Evolutionary conservation across 2,797 vertebrate genomes (phyloP).

Genomic region (Channallabes apus): DNA sequence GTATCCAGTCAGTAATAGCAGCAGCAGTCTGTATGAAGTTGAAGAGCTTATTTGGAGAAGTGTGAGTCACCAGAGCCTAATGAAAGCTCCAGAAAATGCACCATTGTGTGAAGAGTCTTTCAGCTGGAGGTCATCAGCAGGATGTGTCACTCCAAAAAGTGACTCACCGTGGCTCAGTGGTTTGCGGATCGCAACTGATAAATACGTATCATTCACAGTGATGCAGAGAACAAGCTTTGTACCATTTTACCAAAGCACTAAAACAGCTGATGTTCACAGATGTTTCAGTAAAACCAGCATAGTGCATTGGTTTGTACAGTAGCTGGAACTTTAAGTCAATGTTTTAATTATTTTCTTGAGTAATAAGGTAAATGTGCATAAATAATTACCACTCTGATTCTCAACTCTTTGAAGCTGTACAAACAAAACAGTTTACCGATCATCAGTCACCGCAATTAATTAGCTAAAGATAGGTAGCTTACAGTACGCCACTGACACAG

Average conservation of each 20-base stretch:
- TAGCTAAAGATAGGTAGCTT: neutral
- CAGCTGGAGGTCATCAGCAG: neutral
- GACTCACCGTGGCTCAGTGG: neutral
- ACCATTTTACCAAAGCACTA: neutral
- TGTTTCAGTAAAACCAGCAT: neutral
- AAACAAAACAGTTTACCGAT: neutral
- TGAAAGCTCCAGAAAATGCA: neutral
- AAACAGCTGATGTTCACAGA: neutral
- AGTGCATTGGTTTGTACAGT: neutral
- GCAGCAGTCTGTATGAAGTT: neutral
- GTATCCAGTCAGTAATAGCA: neutral
- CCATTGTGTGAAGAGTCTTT: neutral
- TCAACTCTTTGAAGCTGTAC: neutral
- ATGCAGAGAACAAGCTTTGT: neutral
- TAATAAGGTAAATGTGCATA: neutral
- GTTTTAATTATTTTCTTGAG: neutral
- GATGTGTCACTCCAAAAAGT: neutral
- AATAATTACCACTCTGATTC: neutral
- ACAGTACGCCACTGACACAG: neutral
- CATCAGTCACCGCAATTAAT: no score
- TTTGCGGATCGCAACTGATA: neutral
- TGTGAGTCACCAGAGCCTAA: conserved; percentile 2
- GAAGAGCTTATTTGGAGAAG: neutral
- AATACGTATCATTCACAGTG: neutral
- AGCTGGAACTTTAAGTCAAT: neutral